Base-by-base conservation (phyloP, 2,113 vertebrate genomes). In the Microcebus ravelobensis region DNA sequence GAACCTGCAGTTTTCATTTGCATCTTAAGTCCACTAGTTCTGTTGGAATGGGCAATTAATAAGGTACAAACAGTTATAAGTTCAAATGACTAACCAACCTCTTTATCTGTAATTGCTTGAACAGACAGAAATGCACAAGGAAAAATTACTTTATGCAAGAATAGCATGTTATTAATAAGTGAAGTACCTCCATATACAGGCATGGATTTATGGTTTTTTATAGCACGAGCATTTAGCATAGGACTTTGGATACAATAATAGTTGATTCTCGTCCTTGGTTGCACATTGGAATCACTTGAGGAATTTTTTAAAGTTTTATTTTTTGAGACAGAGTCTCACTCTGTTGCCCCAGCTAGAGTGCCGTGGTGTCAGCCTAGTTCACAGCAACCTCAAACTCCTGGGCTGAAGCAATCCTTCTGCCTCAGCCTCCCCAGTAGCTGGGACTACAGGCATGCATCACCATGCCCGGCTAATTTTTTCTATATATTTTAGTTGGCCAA, bases 1-100 rank as follows among this genome's bases (percentile, higher is more conserved):
- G 92, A 97, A 95, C 45, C 90, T 79, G 70, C 36, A 76, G 90
- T 96, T 98, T 55, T 91, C 74, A 92, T 94, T 96, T 96, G 70
- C 45, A 94, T 97, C 25, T 48, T 70, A 92, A 80, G 63, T 88
- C 52, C 71, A 90, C 63, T 68, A 83, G 94, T 55, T 90, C 63
- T 90, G 23, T 76, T 74, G 59, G 82, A 97, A 45, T 59, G 59
- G 94, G 80, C 83, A 90, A 68, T 96, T 96, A 95, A 90, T 90
- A 95, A 83, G 52, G 94, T 90, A 96, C 95, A 97, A 36, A 76
- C n/a, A 93, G 94, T 91, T 89, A 89, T 34, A 36, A 93, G 50
- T 96, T 97, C 65, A 95, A 63, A 80, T 95, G 92, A 80, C 70
- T 90, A 70, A 84, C 80, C 63, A 71, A 74, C 59, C 57, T 90